Conservation (phyloP, 2,113 vertebrate genomes). For the Leptocoma aspasia region DNA sequence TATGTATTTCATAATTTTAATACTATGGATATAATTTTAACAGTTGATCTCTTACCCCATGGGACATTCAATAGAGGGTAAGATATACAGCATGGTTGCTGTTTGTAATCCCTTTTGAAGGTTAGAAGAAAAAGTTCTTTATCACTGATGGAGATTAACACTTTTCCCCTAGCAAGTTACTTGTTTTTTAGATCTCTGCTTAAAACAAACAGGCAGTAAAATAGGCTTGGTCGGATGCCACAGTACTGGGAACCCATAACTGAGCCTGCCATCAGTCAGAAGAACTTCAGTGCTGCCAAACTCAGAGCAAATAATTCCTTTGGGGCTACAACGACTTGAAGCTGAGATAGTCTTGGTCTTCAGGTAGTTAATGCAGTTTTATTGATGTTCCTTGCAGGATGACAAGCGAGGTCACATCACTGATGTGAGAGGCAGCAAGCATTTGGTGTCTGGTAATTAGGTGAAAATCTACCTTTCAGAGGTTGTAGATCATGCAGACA, state of each 20-base stretch:
- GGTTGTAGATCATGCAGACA: not conserved
- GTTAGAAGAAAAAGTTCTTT: not conserved
- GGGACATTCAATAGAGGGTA: not conserved
- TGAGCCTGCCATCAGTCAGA: not conserved
- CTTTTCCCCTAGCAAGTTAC: not conserved
- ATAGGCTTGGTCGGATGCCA: not conserved
- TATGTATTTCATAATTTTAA: not conserved
- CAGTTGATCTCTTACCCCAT: not conserved
- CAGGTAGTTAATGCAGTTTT: not conserved
- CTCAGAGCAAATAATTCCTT: not conserved
- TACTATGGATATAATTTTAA: not conserved
- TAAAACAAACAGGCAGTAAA: not conserved
- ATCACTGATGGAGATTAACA: not conserved
- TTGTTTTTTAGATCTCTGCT: not conserved
- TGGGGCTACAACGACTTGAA: not conserved
- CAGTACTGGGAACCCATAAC: not conserved
- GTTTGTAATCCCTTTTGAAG: not conserved
- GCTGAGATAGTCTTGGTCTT: not conserved
- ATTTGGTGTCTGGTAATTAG: not conserved
- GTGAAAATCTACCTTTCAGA: not conserved
- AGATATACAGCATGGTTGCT: not conserved
- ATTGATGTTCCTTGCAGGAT: not conserved
- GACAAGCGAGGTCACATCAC: not conserved
- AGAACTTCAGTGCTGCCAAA: not conserved
- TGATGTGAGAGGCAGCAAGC: not conserved